Percentiles rank a stretch among this genome's conserved stretches.
Conservation (phyloP, 2,113 vertebrate genomes). For the Dicentrarchus labrax region DNA sequence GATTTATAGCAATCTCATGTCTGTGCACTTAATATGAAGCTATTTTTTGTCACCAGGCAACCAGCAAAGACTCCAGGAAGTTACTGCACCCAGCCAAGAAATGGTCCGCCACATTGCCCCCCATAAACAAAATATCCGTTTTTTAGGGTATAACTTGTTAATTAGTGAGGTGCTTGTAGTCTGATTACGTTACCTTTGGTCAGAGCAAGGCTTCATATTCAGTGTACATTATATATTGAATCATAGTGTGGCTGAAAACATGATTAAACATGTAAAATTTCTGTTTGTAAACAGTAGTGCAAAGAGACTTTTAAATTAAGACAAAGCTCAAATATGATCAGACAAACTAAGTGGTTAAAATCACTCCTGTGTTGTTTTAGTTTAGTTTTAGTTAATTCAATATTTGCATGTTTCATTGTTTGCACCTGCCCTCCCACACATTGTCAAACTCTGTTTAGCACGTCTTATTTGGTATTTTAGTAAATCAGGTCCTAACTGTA, state of each 20-base stretch:
- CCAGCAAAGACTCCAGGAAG: background rate
- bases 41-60: background rate
- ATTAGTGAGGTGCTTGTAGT: background rate
- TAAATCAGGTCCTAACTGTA: background rate
- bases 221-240: background rate
- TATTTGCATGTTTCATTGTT: conserved; percentile 10
- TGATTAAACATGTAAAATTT: too few relatives aligned
- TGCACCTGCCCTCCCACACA: background rate
- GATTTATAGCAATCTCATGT: too few relatives aligned
- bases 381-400: too few relatives aligned
- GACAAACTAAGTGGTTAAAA: too few relatives aligned
- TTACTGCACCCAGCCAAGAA: background rate
- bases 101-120: background rate
- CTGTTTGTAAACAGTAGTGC: background rate
- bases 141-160: background rate
- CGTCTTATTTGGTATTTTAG: background rate
- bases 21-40: background rate
- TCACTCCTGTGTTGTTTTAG: background rate
- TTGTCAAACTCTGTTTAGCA: background rate
- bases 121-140: background rate
- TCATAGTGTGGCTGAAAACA: background rate
- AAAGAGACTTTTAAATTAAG: background rate
- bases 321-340: too few relatives aligned
- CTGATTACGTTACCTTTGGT: background rate
- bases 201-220: background rate